Base-by-base conservation (phyloP, 2,113 vertebrate genomes). In the Alligator mississippiensis region DNA sequence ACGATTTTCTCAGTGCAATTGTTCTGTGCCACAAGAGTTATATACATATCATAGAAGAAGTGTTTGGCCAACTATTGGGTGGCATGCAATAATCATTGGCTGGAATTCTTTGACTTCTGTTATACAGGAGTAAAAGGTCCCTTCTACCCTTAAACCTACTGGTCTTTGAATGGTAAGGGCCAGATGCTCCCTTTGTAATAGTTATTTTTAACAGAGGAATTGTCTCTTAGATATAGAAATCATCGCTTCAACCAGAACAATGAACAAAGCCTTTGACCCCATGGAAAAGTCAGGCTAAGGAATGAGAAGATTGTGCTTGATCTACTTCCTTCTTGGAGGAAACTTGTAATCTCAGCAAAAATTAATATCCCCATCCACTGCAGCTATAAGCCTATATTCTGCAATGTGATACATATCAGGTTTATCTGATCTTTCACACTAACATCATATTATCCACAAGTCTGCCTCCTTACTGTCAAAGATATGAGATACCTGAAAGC, bases 241-340 rank as follows among this genome's bases (percentile, higher is more conserved):
- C 74, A 1, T 30, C 62, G 54, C 70, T 0, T 22, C 1, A 63
- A 3, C 24, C 80, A 15, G 59, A 58, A 63, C 62, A 4, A 15
- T 2, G 1, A 10, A 0, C 22, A 34, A 27, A 80, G 74, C 55
- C 62, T 24, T 88, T 1, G 0, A 14, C 4, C 88, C 59, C 55
- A 1, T 0, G 4, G 21, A 38, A 54, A 68, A 63, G 9, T 76
- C 62, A 16, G 30, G 24, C 62, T 66, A 90, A 13, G 77, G 30
- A 38, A 12, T 18, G 38, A 72, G 30, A 47, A 85, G 62, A 30
- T 62, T 5, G 27, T 0, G 34, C 27, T 13, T 64, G 70, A 57
- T 28, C 68, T 82, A 68, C 88, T 80, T 25, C 62, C 80, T 62
- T 57, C 79, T 57, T 5, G 0, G 75, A 79, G 57, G 78, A 47